These are phyloP conservation scores for Lepidiolamprologus cunningtoni DNA, from an alignment of 2,113 vertebrate species.

Conservation along the genomic window DNA sequence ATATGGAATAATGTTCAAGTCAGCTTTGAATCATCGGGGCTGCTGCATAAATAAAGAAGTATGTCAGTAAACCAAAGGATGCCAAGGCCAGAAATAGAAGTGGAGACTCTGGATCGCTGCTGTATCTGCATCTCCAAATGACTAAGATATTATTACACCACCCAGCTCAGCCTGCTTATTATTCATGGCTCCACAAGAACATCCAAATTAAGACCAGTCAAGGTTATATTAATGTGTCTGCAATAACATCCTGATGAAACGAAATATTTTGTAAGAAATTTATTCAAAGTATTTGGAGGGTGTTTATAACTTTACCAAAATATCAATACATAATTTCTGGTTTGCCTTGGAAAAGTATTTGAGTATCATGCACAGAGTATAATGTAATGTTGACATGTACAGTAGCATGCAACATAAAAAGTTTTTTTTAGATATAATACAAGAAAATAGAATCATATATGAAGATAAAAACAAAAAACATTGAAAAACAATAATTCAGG, in stretches of 20 bases:
- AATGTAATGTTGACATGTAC: not conserved
- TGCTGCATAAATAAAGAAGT: not conserved
- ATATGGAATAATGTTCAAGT: not conserved
- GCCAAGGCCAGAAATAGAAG: conserved; percentile 23
- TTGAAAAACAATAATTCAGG: not conserved
- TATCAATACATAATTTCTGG: not conserved
- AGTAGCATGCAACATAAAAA: not conserved
- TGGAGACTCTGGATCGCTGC: conserved; percentile 5
- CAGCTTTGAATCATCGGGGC: not conserved
- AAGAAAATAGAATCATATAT: not conserved
- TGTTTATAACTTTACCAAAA: not conserved
- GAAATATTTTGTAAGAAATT: not conserved
- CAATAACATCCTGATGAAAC: not conserved
- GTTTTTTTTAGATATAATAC: not conserved
- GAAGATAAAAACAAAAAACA: not conserved
- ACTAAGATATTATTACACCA: conserved; percentile 1
- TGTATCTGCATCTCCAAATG: not conserved
- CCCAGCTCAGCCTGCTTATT: not conserved
- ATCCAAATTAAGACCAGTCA: not conserved
- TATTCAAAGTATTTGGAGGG: not conserved
- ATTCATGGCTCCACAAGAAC: not conserved
- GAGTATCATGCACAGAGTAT: not conserved
- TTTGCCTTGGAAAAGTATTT: not conserved
- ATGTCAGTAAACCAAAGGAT: conserved; percentile 19
- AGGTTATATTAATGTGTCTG: not conserved